Evolutionary conservation across 2,113 vertebrate species (phyloP).

Genomic region (Ciconia maguari): DNA sequence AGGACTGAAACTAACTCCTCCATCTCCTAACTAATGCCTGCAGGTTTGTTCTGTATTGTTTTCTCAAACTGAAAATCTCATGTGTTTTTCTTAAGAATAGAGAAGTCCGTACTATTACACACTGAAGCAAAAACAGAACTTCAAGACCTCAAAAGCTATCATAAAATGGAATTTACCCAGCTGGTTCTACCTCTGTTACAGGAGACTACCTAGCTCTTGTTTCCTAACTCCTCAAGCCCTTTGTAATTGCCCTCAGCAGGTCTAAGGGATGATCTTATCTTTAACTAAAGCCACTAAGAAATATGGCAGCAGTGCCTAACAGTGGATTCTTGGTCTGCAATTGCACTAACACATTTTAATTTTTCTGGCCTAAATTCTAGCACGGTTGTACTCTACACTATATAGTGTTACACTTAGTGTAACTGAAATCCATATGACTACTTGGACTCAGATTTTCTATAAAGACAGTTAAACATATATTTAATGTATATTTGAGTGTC

Average conservation of each 20-base stretch:
- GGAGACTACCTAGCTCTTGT: neutral
- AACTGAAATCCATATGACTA: neutral
- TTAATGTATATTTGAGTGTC: neutral
- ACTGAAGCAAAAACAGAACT: neutral
- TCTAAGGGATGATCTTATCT: neutral
- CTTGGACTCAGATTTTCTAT: neutral
- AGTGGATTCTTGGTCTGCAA: neutral
- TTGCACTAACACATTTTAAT: neutral
- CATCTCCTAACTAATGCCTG: neutral
- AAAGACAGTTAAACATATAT: neutral
- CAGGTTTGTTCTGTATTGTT: neutral
- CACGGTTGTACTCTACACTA: neutral
- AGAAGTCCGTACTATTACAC: neutral
- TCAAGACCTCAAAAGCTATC: neutral
- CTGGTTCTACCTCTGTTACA: neutral
- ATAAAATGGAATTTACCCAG: neutral
- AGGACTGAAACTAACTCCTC: neutral
- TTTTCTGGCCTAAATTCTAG: neutral
- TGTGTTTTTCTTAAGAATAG: neutral
- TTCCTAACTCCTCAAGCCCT: neutral
- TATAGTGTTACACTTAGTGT: neutral
- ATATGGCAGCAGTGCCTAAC: neutral
- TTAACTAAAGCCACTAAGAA: neutral
- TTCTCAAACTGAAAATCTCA: neutral
- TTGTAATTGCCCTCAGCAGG: neutral